Conservation (phyloP, 2,888 invertebrate genomes). For the Mesorhabditis sp. region DNA sequence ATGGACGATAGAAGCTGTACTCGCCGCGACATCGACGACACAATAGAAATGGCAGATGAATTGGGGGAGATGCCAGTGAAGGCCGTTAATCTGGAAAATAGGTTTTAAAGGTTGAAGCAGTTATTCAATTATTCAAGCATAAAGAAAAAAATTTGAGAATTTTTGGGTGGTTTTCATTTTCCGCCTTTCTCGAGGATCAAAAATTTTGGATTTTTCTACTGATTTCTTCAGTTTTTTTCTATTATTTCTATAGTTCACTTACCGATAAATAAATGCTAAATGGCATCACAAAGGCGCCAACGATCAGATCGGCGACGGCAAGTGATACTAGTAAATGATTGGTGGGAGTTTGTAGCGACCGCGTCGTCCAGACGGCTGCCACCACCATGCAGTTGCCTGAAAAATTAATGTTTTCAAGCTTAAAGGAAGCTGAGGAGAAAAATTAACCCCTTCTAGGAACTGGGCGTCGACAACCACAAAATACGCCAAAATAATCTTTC, state of each 20-base stretch:
- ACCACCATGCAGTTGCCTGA: constrained; percentile 49
- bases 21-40: constrained; percentile 55
- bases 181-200: not conserved
- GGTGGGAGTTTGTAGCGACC: constrained; percentile 54
- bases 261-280: constrained; percentile 56
- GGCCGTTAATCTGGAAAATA: constrained; percentile 47
- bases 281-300: constrained; percentile 55
- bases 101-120: not conserved
- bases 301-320: constrained; percentile 54
- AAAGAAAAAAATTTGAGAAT: not conserved
- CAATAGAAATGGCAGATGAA: constrained; percentile 54
- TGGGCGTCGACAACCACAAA: too few relatives aligned
- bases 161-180: not conserved
- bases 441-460: too few relatives aligned
- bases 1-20: constrained; percentile 58
- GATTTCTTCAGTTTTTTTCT: not conserved
- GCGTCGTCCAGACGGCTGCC: constrained; percentile 52
- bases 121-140: too few relatives aligned
- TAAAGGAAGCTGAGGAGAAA: too few relatives aligned
- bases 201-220: not conserved
- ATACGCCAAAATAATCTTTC: too few relatives aligned
- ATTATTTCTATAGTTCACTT: constrained; percentile 10
- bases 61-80: constrained; percentile 56
- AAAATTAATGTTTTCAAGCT: not conserved
- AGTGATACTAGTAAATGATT: constrained; percentile 49